Conservation (phyloP, 2,113 vertebrate genomes). For the Sorex araneus region DNA sequence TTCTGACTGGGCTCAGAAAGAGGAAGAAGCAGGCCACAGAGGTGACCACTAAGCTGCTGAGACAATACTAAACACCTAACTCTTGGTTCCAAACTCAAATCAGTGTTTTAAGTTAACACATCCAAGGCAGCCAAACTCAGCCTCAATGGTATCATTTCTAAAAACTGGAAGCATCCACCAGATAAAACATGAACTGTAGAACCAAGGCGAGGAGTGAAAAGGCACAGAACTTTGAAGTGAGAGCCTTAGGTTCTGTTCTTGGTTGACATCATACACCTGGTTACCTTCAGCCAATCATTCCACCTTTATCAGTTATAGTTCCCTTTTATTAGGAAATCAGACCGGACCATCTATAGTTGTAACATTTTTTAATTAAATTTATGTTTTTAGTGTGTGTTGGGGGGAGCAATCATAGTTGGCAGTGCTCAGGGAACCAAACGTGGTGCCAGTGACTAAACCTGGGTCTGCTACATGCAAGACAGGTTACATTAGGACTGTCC, state of each 20-base stretch:
- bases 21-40: not conserved
- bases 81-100: not conserved
- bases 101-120: too few species aligned
- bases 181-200: not conserved
- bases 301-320: too few species aligned
- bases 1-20: not conserved
- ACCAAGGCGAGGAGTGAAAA: not conserved
- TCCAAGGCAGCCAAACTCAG: conserved; percentile 13
- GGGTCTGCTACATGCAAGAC: too few species aligned
- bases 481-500: too few species aligned
- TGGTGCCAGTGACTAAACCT: too few species aligned
- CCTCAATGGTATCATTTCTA: not conserved
- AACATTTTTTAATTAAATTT: not conserved
- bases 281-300: too few species aligned
- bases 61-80: conserved; percentile 10
- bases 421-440: too few species aligned
- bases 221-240: not conserved
- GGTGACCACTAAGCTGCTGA: not conserved
- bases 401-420: too few species aligned
- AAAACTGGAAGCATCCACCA: not conserved
- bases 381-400: too few species aligned
- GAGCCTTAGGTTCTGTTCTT: not conserved
- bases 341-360: not conserved
- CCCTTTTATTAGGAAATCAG: not conserved
- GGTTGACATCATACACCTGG: not conserved